Evolutionary conservation across 2,797 vertebrate genomes (phyloP), one percentile per base, ranked within the genome.

Genomic region (Sylvilagus floridanus): DNA sequence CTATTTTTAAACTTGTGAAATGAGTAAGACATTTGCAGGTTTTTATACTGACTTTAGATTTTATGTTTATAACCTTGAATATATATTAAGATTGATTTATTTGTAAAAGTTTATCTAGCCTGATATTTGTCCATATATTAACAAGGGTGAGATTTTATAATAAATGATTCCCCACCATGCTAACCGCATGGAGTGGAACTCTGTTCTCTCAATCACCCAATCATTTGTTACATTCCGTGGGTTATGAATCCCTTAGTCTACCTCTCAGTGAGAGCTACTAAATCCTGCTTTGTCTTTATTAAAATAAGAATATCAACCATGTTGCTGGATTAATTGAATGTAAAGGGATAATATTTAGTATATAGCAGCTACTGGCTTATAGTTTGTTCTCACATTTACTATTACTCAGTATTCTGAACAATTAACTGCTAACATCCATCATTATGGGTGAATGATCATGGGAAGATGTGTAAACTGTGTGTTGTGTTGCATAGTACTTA

Each of bases 361-460:
- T 37, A 1, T 7, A 50, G 52, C 0, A 12, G 8, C 3, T n/a
- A 30, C 68, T 87, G 50, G 7, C n/a, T 79, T 60, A 71, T 14
- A 68, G 42, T 60, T 94, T 88, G 77, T 73, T 95, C 16, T 91
- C 24, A 65, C 68, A 28, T 17, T 50, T 50, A 60, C 6, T 42
- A 11, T 22, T 73, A 22, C 19, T 93, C n/a, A 87, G 42, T 79
- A 84, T 90, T 88, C 86, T 5, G 72, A 78, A 21, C 88, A 83
- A 3, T 86, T 11, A 73, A 32, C 50, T 65, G 52, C n/a, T n/a
- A 21, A 1, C 50, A 30, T 78, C 13, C 85, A 37, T 63, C 75
- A 62, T 75, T 60, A 65, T 52, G 54, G 21, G 19, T 57, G 30
- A 63, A 2, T 50, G 16, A 78, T 28, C 5, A n/a, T 72, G 4